Base-by-base conservation (phyloP, 2,113 vertebrate genomes). In the Hippotragus niger region DNA sequence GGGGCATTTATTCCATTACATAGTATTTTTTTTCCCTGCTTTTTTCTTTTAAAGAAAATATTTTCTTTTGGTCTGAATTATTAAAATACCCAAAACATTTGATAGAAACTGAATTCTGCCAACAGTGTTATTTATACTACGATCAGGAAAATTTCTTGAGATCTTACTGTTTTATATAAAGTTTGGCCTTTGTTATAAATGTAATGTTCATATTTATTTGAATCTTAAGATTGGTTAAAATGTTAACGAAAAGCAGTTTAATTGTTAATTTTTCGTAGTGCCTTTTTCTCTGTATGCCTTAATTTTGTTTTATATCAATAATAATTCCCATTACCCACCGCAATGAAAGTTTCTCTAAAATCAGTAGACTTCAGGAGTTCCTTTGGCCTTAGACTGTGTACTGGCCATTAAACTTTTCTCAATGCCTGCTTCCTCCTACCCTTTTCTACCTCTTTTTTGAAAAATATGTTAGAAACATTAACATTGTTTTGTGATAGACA, bases 281-380 rank as follows among this genome's bases (percentile, higher is more conserved):
- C 98, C 98, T 98, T 98, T 98, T 98, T 98, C 96, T 98, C 96
- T 98, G 36, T 98, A 98, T 98, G 98, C 98, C 98, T 99, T 99
- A 99, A 97, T 98, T 99, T 98, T 98, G 87, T 95, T 98, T 98
- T 82, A 2, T 92, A 92, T 97, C 93, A 96, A 62, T 97, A 91
- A 92, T 62, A 97, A 96, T 98, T 98, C 60, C 93, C 64, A 40
- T 97, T 91, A 91, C 45, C 95, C 92, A 97, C 76, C 45, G 52
- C 95, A 97, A n/a, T 96, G 97, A 96, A 97, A 52, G 58, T 43
- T 95, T 88, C 83, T 92, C 71, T 91, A 33, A 89, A 97, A 97
- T 97, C 86, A 84, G 5, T 95, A 92, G 96, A n/a, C 76, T 95
- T 96, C 50, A 94, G 76, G 74, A 98, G n/a, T 95, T 97, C 43